These are phyloP conservation scores for Cenopis cana DNA, from an alignment of 2,888 invertebrate genomes.

Conservation along the genomic window DNA sequence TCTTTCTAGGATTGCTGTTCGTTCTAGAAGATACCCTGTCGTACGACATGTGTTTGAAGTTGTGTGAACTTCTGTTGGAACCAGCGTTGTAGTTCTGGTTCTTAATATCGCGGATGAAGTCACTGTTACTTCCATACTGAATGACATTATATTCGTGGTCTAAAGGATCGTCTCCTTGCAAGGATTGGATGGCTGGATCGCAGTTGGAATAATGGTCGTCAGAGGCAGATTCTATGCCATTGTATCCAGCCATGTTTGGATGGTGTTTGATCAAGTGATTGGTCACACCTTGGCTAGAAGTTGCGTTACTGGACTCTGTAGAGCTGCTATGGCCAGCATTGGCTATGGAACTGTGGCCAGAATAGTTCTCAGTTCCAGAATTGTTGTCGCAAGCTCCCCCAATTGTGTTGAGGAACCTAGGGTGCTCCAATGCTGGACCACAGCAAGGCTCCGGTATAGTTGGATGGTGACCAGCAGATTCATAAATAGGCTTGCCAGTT, in stretches of 20 bases:
- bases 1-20: conserved; percentile 81
- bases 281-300: conserved; percentile 80
- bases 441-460: conserved; percentile 76
- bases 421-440: conserved; percentile 77
- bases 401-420: conserved; percentile 82
- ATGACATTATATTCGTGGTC: conserved; percentile 84
- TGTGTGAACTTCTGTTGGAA: conserved; percentile 80
- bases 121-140: conserved; percentile 81
- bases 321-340: conserved; percentile 83
- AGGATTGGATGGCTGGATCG: conserved; percentile 79
- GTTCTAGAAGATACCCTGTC: conserved; percentile 81
- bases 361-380: conserved; percentile 87
- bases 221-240: conserved; percentile 80
- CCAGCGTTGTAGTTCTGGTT: conserved; percentile 84
- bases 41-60: conserved; percentile 83
- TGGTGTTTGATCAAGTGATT: conserved; percentile 83
- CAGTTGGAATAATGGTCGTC: conserved; percentile 84
- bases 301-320: conserved; percentile 82
- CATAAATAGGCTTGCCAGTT: conserved; percentile 91
- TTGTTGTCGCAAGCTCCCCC: conserved; percentile 86
- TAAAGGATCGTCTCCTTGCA: conserved; percentile 79
- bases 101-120: conserved; percentile 80
- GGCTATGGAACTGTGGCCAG: conserved; percentile 85
- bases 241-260: conserved; percentile 74
- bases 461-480: conserved; percentile 81